A percentile compares a stretch with the other conserved stretches of the same genome.
Evolutionary conservation across 2,113 vertebrate species (phyloP).

Genomic region (Pluvianellus socialis): DNA sequence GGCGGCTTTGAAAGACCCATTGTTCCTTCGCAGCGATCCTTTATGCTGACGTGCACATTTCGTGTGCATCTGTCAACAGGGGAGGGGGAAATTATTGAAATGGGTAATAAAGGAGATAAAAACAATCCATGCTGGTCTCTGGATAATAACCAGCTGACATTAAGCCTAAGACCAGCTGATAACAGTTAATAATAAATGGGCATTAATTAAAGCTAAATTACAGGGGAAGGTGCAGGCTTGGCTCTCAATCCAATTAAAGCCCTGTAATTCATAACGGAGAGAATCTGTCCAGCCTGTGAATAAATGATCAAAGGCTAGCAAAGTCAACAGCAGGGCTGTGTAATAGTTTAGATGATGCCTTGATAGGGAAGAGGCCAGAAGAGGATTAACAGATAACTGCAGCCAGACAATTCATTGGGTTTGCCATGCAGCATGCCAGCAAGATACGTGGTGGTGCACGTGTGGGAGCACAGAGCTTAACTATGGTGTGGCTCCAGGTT

Average conservation of each 20-base stretch:
- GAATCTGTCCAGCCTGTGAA: background rate
- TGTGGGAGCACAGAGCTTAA: background rate
- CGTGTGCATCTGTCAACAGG: constrained; percentile 6
- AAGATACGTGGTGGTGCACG: accelerated
- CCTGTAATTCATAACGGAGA: background rate
- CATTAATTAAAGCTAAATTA: constrained; percentile 60
- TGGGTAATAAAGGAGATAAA: constrained; percentile 23
- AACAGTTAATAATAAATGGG: constrained; percentile 51
- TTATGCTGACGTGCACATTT: background rate
- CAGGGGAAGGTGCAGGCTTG: constrained; percentile 7
- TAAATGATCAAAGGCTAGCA: constrained; percentile 1
- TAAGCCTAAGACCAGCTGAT: constrained; percentile 7
- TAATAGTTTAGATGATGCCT: background rate
- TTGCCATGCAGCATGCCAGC: background rate
- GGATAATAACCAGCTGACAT: constrained; percentile 27
- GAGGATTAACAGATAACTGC: background rate
- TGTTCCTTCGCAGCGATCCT: background rate
- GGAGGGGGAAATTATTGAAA: background rate
- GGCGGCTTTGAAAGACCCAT: background rate
- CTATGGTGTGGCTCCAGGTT: background rate
- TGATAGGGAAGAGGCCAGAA: background rate
- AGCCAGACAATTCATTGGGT: accelerated
- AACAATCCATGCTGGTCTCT: background rate
- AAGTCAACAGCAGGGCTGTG: background rate
- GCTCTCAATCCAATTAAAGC: constrained; percentile 3